Conservation (phyloP, 1,140 invertebrate genomes). For the Temnothorax curvispinosus region DNA sequence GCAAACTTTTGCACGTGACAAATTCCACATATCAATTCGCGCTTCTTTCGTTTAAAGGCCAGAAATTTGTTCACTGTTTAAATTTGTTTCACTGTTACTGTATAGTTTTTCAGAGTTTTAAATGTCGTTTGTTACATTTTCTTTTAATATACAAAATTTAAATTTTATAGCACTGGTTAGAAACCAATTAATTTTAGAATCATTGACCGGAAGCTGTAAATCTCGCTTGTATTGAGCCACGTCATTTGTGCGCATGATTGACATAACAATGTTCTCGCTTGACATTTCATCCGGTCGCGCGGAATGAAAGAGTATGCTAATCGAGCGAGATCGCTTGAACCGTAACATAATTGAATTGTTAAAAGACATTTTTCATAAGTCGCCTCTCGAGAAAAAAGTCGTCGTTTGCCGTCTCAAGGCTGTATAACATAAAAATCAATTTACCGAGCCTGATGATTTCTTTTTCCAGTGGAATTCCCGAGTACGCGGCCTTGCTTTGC, state of each 20-base stretch:
- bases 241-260: neutral
- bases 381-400: neutral
- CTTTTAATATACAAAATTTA: neutral
- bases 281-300: neutral
- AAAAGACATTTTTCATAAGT: neutral
- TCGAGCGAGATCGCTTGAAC: neutral
- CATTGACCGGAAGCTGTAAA: neutral
- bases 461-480: constrained; percentile 81
- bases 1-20: neutral
- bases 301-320: neutral
- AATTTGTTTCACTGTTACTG: too few species aligned
- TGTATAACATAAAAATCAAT: neutral
- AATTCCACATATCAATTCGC: neutral
- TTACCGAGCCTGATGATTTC: neutral
- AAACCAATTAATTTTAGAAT: neutral
- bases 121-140: neutral
- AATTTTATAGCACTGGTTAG: neutral
- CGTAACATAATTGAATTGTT: constrained; percentile 34
- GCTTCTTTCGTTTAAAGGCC: too few species aligned
- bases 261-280: constrained; percentile 20
- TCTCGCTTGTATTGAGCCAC: constrained; percentile 11
- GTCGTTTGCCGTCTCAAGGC: neutral
- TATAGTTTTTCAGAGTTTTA: neutral
- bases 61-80: neutral
- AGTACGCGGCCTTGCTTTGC: constrained; percentile 91